Evolutionary conservation across 2,113 vertebrate species (phyloP), one percentile per base, ranked within the genome.

Genomic region (Petrocephalus zakoni): DNA sequence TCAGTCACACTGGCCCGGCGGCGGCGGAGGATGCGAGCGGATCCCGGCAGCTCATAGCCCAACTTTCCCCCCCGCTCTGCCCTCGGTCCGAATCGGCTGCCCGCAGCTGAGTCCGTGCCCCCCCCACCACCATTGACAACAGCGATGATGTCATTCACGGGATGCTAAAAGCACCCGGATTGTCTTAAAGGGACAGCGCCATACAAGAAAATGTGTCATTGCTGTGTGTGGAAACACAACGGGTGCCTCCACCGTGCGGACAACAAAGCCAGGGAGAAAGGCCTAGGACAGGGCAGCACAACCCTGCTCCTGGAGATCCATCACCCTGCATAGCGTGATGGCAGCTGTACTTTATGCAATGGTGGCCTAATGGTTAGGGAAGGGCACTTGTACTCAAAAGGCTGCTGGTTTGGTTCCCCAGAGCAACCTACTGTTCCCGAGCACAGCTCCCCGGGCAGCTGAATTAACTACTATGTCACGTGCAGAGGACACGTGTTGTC

Each of bases 21-120:
- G 95, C 91, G 95, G 94, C 94, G 94, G 91, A 94, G 95, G 94
- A 96, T 95, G 94, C 92, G 92, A 93, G 95, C 95, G 94, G 94
- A 96, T 96, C 94, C 91, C 92, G 93, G 93, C 93, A 92, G 93
- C 90, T 46, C 89, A 90, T 89, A 92, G 88, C 92, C 89, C 37
- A 87, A 42, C 81, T 78, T 25, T 85, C 88, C 42, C 84, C 42
- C 46, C 47, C 19, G 84, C 58, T 88, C 86, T 85, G 88, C 47
- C 88, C 84, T 88, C 46, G 47, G 84, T 87, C 85, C 88, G 46
- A 85, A 87, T 78, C 78, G 84, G 86, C 91, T 88, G 92, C 49
- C 87, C 85, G 87, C 89, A 86, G 61, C 89, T 72, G 55, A 64
- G 83, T 88, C 89, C 90, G 78, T 90, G 88, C 89, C 91, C 87